Base-by-base conservation (phyloP, 2,888 invertebrate genomes). In the Drosophila subquinaria region DNA sequence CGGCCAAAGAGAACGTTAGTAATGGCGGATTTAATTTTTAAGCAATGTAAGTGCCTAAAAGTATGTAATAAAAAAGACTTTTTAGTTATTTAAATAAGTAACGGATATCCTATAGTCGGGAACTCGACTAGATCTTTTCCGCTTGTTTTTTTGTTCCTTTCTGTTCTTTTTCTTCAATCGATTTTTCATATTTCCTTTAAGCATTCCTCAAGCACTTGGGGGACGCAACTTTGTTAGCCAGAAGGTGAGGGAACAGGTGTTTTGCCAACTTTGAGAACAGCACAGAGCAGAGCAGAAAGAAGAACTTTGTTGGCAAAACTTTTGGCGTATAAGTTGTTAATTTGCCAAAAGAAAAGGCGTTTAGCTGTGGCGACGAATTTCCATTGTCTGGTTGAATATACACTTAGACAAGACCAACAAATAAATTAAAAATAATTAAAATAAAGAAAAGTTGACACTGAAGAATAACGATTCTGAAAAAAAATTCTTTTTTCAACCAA, bases 291-390 rank as follows among this genome's bases (percentile, higher is more conserved):
- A 74, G 87, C 69, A 13, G 68, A 47, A 40, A 23, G 74, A 82
- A 89, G 33, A 82, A 84, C 76, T 89, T 83, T 85, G 65, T 69
- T 69, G 79, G 70, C 36, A 33, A 88, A 88, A 82, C 73, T 84
- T 76, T 85, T 61, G 64, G 62, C 86, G 83, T 86, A 88, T 88
- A 84, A 89, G 88, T 84, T 84, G 84, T 84, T 84, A 89, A 84
- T 89, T 84, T 84, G 84, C 86, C 76, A 88, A 89, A 85, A 88
- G 81, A 68, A 82, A 73, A 69, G 88, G 88, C 82, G 88, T 81
- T 84, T 88, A 85, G 60, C 88, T 89, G 71, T 72, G 71, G 66
- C 68, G 82, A 75, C 69, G 69, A 84, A 76, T 80, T 57, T 66
- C 57, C 52, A 79, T 80, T 81, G 73, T 69, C 68, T 57, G 64